Evolutionary conservation across 2,888 invertebrate genomes (phyloP).

Genomic region (Drymonia ruficornis): DNA sequence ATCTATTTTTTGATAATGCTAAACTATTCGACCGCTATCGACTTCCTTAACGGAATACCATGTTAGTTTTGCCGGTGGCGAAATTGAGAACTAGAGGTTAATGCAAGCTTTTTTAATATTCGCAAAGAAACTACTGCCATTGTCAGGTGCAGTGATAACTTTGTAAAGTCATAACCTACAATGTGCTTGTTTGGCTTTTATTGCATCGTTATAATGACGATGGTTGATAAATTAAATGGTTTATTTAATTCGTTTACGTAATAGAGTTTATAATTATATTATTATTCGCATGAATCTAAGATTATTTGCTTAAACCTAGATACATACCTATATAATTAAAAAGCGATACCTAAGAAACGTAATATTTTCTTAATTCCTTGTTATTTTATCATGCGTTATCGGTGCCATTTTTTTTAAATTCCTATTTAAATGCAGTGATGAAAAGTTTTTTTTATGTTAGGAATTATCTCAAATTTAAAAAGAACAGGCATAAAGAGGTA

Average conservation of each 20-base stretch:
- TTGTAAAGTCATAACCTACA: slow-evolving; percentile 23
- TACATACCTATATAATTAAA: too few species aligned
- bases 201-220: slow-evolving; percentile 25
- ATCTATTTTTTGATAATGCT: slow-evolving; percentile 43
- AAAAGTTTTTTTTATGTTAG: too few species aligned
- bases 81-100: slow-evolving; percentile 10
- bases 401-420: too few species aligned
- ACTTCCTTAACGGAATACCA: slow-evolving; percentile 35
- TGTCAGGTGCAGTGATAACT: slow-evolving; percentile 16
- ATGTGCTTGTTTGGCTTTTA: slow-evolving; percentile 37
- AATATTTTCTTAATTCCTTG: too few species aligned
- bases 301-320: too few species aligned
- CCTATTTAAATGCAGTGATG: too few species aligned
- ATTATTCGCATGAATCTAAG: slow-evolving; percentile 5
- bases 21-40: slow-evolving; percentile 29
- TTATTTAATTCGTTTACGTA: slow-evolving; percentile 27
- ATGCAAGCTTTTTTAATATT: not conserved
- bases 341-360: too few species aligned
- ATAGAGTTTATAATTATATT: slow-evolving; percentile 27
- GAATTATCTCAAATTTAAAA: too few species aligned
- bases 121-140: slow-evolving; percentile 14
- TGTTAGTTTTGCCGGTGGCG: slow-evolving; percentile 15
- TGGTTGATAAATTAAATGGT: slow-evolving; percentile 30
- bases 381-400: too few species aligned
- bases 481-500: too few species aligned